Percentiles rank a stretch among this genome's conserved stretches.
phyloP scores from a whole-genome alignment of 2,113 vertebrate species.

The Laticauda laticaudata region DNA sequence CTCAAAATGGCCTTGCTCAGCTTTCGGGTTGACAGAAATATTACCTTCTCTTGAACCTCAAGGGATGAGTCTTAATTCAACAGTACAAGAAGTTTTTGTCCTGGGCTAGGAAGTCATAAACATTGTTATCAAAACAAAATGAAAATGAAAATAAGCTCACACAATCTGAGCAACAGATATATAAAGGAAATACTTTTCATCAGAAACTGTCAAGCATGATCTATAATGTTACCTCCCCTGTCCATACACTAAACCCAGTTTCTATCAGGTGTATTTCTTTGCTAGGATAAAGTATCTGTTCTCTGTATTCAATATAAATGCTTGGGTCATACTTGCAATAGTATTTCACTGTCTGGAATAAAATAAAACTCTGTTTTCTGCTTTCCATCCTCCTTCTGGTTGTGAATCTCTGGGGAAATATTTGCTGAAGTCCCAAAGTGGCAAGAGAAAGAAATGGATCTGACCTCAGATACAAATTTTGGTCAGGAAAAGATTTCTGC shows the following conservation, averaged over 20 bases:
- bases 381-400: background rate
- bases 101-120: background rate
- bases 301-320: background rate
- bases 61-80: background rate
- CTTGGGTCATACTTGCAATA: background rate
- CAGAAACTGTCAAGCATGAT: background rate
- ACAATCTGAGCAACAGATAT: background rate
- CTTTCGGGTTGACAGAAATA: too few relatives aligned
- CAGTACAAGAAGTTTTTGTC: background rate
- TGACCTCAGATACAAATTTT: background rate
- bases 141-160: background rate
- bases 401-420: slow-evolving; percentile 25
- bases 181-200: background rate
- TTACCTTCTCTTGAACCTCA: background rate
- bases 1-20: too few relatives aligned
- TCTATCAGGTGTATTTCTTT: background rate
- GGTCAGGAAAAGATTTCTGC: background rate
- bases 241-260: background rate
- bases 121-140: background rate
- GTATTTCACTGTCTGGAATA: background rate
- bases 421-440: background rate
- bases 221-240: background rate
- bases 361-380: background rate
- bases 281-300: background rate
- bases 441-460: background rate